Evolutionary conservation across 2,888 invertebrate species (phyloP), one percentile per base, ranked within the genome.

Genomic region (Julus scandinavius): DNA sequence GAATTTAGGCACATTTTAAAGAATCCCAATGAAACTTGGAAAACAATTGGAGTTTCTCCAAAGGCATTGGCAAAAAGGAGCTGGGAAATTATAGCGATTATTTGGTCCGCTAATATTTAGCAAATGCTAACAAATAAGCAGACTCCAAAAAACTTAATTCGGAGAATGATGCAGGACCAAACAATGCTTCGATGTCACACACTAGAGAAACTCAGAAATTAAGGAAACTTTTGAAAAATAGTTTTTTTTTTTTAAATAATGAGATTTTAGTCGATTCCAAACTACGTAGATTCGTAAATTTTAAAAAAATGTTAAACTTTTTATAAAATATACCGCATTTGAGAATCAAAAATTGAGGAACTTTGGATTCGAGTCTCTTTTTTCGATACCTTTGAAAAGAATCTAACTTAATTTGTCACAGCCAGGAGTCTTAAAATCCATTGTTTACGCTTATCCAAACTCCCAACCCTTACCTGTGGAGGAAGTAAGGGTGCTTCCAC

Each of bases 381-480:
- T 40, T 40, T 45, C 40, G 41, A 17, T 85, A 13, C 20, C 11
- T 29, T 41, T 40, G 41, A 13, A 72, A 45, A 29, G 9, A 72
- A 29, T 72, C 72, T 72, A 72, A 29, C 2, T 7, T 72, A 72
- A 29, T 9, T 29, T 54, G 72, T 72, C 72, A 72, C 72, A 50
- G 50, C 41, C 85, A 85, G 49, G n/a, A 38, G 41, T 45, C 41
- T 41, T 20, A 15, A 29, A 63, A 7, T 45, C 63, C 63, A 7
- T 63, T 63, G 20, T 72, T 29, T 20, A 9, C 29, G 2, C 17
- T 83, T 49, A 83, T 40, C 87, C 54, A 49, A 87, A 54, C 54
- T 87, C 87, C 87, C 87, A 87, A 54, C 86, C 88, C 87, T 88
- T 87, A 87, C 88, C 88, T 80, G 83, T 58, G 20, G 87, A 87